Conservation (phyloP, 2,113 vertebrate genomes). For the Gallinago jamesoni region DNA sequence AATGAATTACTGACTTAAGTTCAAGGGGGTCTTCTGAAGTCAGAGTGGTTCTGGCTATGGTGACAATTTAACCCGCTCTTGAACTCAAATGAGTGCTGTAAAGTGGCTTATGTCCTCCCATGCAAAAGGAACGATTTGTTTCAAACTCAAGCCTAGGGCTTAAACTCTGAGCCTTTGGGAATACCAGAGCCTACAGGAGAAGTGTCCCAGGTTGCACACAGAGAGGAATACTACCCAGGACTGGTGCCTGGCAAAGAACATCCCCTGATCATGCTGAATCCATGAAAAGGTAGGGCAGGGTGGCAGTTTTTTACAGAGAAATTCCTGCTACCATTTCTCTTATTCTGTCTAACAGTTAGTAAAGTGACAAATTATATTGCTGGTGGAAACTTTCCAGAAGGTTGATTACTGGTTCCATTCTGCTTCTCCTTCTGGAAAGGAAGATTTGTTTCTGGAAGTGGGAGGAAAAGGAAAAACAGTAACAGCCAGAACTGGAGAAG, state of each 20-base stretch:
- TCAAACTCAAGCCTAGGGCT: not conserved
- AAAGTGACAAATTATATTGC: not conserved
- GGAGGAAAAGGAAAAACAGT: not conserved
- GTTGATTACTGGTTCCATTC: not conserved
- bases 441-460: not conserved
- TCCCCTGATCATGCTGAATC: not conserved
- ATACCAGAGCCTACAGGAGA: not conserved
- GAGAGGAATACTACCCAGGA: not conserved
- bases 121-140: rapidly evolving
- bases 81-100: not conserved
- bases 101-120: not conserved
- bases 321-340: not conserved
- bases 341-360: not conserved
- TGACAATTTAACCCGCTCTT: not conserved
- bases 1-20: constrained; percentile 29
- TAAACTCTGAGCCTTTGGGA: not conserved
- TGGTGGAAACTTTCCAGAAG: not conserved
- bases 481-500: not conserved
- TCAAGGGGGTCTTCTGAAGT: constrained; percentile 5
- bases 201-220: not conserved
- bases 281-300: not conserved
- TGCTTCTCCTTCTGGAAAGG: not conserved
- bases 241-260: not conserved
- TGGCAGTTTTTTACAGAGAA: not conserved
- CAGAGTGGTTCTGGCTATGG: not conserved